Base-by-base conservation (phyloP, 1,140 invertebrate species). In the Brachionus rubens region DNA sequence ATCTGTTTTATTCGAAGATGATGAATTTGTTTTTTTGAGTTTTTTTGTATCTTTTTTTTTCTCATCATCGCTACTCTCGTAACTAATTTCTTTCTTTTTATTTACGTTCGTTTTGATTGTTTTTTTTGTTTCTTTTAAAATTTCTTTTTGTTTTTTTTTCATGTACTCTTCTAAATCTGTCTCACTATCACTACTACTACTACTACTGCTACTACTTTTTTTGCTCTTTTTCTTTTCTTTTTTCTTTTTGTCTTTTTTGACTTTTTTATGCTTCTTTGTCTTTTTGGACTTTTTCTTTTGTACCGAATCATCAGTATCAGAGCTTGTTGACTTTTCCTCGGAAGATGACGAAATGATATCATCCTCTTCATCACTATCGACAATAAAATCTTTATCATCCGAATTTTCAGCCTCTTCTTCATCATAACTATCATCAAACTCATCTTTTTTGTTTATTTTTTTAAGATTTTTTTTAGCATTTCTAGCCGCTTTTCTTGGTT, bases 301-400 rank as follows among this genome's bases (percentile, higher is more conserved):
- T n/a, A 26, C 24, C 28, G 46, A 52, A 9, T 24, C 50, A 72
- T 72, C 68, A 50, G 28, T 50, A 10, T 72, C 30, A 16, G 54
- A 50, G n/a, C 52, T 56, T 56, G 6, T 16, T 14, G 5, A 5
- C 21, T 56, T 16, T 28, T 28, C 30, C 9, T 36, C 30, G 1
- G 46, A 72, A 0, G 30, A 40, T 12, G 21, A 36, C 1, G 30
- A 12, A 26, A 41, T 12, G 12, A 36, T 50, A 12, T 72, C 43
- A 2, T 72, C 68, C 21, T 72, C 68, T 14, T 50, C 46, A 54
- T 40, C 47, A 41, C 46, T 50, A 43, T 43, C 36, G 14, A 28
- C 68, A 19, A 72, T 72, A 72, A 72, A 72, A 41, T 72, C 68
- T 36, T 24, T 48, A 72, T 75, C 72, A 16, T 75, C 72, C n/a